Base-by-base conservation (phyloP, 2,888 invertebrate species). In the Perdita meconis region DNA sequence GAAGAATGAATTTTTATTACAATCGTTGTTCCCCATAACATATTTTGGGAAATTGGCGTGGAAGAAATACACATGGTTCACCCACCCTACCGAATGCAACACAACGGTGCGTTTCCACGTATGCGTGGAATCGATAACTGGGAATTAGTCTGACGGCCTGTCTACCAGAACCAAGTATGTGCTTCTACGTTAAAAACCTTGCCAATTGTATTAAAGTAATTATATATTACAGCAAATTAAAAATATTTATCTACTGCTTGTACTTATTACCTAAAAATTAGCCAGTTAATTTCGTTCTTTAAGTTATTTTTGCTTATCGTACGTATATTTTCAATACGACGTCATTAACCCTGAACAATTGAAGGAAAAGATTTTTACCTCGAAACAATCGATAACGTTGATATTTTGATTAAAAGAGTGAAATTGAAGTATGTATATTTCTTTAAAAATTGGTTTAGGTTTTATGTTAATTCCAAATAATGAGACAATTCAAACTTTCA, bases 51-150 rank as follows among this genome's bases (percentile, higher is more conserved):
- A 77, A 71, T 24, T 50, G 71, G 50, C 64, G 56, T 55, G 67
- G 42, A 78, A 81, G 65, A 78, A 78, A 68, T 64, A 51, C 42
- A 63, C 61, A 53, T 19, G 22, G 61, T 71, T 72, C 61, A 71
- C 76, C 73, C 80, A 72, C 59, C 75, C 83, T 73, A 76, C 57
- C 12, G 69, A 74, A 70, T 81, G 53, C 65, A 66, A 79, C 63
- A 81, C 78, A 70, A 71, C 67, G 69, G 63, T 85, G 78, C 82
- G 82, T 80, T 84, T 81, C 78, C 74, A 81, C 81, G 84, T 85
- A 81, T 85, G 83, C 84, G 83, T 88, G 86, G 81, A 88, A 88
- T 88, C 88, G 87, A 88, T 88, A 88, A 84, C 86, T 80, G 84
- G 82, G 85, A 88, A 88, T 88, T 87, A 88, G 86, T 87, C 85